These are phyloP conservation scores for Centrocercus urophasianus DNA, from an alignment of 2,113 vertebrate species.

Conservation along the genomic window DNA sequence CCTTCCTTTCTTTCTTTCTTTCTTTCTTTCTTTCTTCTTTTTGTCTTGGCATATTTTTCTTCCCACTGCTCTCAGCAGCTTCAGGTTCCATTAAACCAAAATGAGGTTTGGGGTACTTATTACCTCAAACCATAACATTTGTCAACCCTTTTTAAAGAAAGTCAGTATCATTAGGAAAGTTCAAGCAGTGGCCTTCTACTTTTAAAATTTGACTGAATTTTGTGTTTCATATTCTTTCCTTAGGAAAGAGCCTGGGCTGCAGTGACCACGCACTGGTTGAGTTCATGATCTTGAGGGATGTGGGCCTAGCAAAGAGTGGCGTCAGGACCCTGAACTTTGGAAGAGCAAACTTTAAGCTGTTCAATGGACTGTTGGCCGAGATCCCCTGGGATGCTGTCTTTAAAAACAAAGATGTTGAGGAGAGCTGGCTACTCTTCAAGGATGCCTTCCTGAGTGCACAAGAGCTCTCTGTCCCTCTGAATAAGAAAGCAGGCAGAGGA, in stretches of 20 bases:
- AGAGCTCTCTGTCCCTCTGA: too few species aligned
- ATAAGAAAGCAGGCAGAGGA: too few species aligned
- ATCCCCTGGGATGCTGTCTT: too few species aligned
- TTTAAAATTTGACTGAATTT: neutral
- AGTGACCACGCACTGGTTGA: too few species aligned
- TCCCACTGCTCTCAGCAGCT: neutral
- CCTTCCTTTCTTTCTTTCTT: neutral
- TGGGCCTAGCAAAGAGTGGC: too few species aligned
- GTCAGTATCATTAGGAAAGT: neutral
- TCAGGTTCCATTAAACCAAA: neutral
- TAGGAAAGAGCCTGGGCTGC: neutral
- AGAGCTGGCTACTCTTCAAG: too few species aligned
- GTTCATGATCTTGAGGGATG: too few species aligned
- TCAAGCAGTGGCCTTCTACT: neutral
- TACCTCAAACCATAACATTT: neutral
- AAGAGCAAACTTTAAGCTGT: too few species aligned
- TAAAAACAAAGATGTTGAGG: too few species aligned
- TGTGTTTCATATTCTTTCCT: neutral
- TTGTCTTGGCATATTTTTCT: neutral
- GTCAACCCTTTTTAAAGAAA: neutral
- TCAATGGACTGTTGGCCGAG: too few species aligned
- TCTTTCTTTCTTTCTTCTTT: neutral
- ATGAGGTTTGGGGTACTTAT: neutral
- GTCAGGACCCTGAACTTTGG: too few species aligned
- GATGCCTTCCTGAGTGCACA: too few species aligned